Base-by-base conservation (phyloP, 2,113 vertebrate genomes). In the Pogonocichla stellata region DNA sequence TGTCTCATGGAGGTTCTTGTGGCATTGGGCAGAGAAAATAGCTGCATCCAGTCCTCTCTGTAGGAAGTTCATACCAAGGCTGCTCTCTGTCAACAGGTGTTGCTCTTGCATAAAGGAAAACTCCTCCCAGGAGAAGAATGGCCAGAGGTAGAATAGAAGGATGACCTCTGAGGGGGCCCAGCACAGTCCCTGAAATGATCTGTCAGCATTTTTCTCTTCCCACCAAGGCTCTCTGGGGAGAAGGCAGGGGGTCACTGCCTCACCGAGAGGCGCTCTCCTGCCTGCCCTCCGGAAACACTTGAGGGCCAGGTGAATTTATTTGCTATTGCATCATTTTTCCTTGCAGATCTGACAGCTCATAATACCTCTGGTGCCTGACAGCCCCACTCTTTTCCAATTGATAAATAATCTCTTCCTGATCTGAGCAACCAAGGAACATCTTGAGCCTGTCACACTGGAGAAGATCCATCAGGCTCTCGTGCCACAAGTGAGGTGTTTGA, bases 341-440 rank as follows among this genome's bases (percentile, higher is more conserved):
- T 95, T 91, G 88, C 89, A 97, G 78, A 96, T 96, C 96, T 97
- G 97, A 97, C 95, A 97, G 96, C 94, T 93, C 78, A 20, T 97
- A 97, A 98, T 96, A 93, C 74, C 66, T 83, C 84, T 93, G 93
- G 77, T 86, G 91, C 88, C 97, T 97, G 97, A 97, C 96, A 96
- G 94, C 95, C 97, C 74, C 84, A 82, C 94, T 98, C 95, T 92
- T 95, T 82, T 94, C 90, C 95, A 96, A 96, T 80, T 97, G 97
- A 97, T 97, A 98, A 98, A 98, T 98, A 97, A 97, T 97, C 96
- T 97, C 96, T 94, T 96, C 98, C 95, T 97, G 95, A 97, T 97
- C 96, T 97, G 97, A 97, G 95, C 96, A 97, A 97, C 97, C 92
- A 94, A 97, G 90, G 86, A 96, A 96, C 97, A 97, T 97, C 97